A percentile compares a stretch with the other conserved stretches of the same genome.
These are phyloP conservation scores for Mormyrus proboscirostris DNA, from an alignment of 2,797 vertebrate species.

Conservation along the genomic window DNA sequence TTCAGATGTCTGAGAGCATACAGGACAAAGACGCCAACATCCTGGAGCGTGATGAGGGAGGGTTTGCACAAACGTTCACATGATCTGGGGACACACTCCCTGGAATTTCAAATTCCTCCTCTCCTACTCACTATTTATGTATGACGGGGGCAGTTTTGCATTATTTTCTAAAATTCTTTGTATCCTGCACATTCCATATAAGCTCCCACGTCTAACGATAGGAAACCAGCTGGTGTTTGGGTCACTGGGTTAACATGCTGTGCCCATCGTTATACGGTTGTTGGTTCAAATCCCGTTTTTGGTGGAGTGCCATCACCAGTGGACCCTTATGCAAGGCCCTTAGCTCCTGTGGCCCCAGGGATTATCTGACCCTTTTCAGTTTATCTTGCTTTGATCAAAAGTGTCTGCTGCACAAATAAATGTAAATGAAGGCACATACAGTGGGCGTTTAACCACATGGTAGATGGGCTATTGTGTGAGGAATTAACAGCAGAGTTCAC, in stretches of 20 bases:
- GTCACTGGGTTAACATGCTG: neutral
- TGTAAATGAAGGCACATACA: neutral
- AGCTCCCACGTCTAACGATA: neutral
- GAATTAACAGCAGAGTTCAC: neutral
- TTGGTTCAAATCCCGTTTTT: neutral
- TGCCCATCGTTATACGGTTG: neutral
- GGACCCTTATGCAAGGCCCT: neutral
- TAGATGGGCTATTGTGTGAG: neutral
- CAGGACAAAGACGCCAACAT: neutral
- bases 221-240: neutral
- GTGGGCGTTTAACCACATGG: neutral
- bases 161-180: slow-evolving; percentile 1
- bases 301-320: neutral
- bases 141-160: neutral
- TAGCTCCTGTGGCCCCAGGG: neutral
- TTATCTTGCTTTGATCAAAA: neutral
- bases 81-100: neutral
- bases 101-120: neutral
- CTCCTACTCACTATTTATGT: neutral
- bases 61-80: neutral
- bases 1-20: neutral
- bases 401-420: neutral
- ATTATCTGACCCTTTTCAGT: neutral
- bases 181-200: neutral
- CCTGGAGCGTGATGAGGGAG: neutral